Conservation (phyloP, 2,888 invertebrate species). For the Mechanitis mazaeus region DNA sequence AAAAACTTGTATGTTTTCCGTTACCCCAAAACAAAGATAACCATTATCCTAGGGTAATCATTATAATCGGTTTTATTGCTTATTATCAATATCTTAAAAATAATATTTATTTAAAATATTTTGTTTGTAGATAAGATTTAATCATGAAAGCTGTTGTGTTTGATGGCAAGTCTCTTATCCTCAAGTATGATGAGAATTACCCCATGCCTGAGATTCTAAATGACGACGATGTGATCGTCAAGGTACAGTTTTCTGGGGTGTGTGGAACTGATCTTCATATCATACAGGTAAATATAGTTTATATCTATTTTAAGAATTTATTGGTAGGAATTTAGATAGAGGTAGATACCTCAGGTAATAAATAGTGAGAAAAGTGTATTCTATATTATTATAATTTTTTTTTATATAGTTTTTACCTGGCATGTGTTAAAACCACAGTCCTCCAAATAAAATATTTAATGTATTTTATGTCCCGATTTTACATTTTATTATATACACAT, state of each 20-base stretch:
- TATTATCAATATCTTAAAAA: background rate
- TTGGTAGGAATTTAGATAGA: no score
- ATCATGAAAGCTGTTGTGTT: conserved; percentile 78
- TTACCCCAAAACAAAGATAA: no score
- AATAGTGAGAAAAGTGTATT: no score
- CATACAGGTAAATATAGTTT: conserved; percentile 69
- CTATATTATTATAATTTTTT: no score
- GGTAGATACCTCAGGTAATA: no score
- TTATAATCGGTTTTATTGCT: background rate
- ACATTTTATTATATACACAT: no score
- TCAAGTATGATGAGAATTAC: conserved; percentile 60
- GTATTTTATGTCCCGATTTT: no score
- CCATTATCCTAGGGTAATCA: background rate
- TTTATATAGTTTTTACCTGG: no score
- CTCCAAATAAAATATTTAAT: no score
- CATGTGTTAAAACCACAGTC: no score
- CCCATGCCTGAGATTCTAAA: conserved; percentile 66
- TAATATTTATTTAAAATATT: background rate
- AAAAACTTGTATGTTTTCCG: no score
- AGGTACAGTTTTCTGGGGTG: conserved; percentile 81
- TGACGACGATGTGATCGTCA: conserved; percentile 79
- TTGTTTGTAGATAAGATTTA: conserved; percentile 30
- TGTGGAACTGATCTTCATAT: conserved; percentile 86
- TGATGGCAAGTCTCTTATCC: conserved; percentile 57
- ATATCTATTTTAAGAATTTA: background rate